Evolutionary conservation across 2,888 invertebrate genomes (phyloP).

Genomic region (Drosophila prolongata): DNA sequence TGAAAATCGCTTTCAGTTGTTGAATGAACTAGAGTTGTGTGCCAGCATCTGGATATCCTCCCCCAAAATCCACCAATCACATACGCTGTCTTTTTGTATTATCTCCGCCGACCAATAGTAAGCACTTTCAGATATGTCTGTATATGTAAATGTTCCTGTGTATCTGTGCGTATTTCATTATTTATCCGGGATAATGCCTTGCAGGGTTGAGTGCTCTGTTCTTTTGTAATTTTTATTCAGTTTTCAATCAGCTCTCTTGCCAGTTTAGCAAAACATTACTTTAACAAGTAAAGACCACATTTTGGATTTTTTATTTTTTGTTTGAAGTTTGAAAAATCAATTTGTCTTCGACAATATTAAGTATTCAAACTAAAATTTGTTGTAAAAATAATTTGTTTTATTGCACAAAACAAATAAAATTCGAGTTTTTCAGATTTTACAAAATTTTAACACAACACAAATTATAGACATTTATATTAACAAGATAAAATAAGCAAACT

Average conservation of each 20-base stretch:
- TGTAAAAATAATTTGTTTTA: too few species aligned
- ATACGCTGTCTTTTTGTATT: constrained; percentile 3
- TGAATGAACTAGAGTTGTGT: constrained; percentile 12
- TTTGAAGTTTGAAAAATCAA: too few species aligned
- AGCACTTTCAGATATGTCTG: background rate
- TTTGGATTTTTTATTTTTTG: background rate
- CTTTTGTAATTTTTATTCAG: background rate
- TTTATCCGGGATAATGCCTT: background rate
- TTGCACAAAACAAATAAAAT: too few species aligned
- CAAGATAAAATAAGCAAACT: too few species aligned
- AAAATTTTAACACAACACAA: too few species aligned
- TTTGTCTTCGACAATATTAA: too few species aligned
- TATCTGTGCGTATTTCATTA: background rate
- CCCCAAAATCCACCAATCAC: constrained; percentile 24
- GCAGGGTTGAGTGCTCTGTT: constrained; percentile 3
- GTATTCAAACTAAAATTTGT: too few species aligned
- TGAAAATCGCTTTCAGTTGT: constrained; percentile 12
- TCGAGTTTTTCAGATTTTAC: too few species aligned
- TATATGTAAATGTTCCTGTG: background rate
- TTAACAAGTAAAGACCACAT: too few species aligned
- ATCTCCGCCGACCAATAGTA: constrained; percentile 21
- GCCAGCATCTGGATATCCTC: constrained; percentile 20
- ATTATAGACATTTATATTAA: too few species aligned
- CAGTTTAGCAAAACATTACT: background rate
- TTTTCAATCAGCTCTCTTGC: background rate